Evolutionary conservation across 1,140 invertebrate species (phyloP).

Genomic region (Episyrphus balteatus): DNA sequence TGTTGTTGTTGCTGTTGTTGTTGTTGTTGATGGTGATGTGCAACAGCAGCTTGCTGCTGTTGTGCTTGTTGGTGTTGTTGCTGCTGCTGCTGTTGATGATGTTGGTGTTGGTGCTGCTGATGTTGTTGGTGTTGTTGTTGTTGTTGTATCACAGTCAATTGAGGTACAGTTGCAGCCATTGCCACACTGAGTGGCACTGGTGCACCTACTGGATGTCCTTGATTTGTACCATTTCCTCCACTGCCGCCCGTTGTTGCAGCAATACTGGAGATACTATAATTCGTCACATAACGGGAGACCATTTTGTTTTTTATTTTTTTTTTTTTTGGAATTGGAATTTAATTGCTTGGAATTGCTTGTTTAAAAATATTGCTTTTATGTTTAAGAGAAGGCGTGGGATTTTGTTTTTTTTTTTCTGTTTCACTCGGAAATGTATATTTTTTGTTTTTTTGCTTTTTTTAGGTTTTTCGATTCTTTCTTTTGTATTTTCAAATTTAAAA

Average conservation of each 20-base stretch:
- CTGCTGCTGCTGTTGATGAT: slow-evolving; percentile 5
- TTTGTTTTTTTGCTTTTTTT: background rate
- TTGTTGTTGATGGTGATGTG: slow-evolving; percentile 15
- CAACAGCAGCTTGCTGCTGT: slow-evolving; percentile 12
- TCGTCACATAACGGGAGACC: background rate
- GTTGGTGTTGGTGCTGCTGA: background rate
- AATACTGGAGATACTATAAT: background rate
- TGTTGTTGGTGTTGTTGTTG: slow-evolving; percentile 10
- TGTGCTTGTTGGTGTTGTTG: slow-evolving; percentile 13
- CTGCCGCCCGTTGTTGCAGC: background rate
- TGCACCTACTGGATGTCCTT: too few relatives aligned
- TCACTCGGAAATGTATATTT: background rate
- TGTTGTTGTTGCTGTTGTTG: slow-evolving; percentile 7
- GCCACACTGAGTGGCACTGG: too few relatives aligned
- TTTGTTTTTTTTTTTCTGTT: background rate
- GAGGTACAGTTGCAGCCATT: too few relatives aligned
- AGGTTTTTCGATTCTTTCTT: background rate
- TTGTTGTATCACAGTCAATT: slow-evolving; percentile 1
- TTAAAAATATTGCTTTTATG: slow-evolving; percentile 7
- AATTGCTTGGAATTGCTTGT: slow-evolving; percentile 10
- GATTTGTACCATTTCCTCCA: slow-evolving; percentile 1
- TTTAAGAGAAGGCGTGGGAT: background rate
- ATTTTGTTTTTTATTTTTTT: background rate
- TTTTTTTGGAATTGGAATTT: background rate
- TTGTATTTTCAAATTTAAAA: background rate